Evolutionary conservation across 2,888 invertebrate species (phyloP), one percentile per base, ranked within the genome.

Genomic region (Drosophila siamana): DNA sequence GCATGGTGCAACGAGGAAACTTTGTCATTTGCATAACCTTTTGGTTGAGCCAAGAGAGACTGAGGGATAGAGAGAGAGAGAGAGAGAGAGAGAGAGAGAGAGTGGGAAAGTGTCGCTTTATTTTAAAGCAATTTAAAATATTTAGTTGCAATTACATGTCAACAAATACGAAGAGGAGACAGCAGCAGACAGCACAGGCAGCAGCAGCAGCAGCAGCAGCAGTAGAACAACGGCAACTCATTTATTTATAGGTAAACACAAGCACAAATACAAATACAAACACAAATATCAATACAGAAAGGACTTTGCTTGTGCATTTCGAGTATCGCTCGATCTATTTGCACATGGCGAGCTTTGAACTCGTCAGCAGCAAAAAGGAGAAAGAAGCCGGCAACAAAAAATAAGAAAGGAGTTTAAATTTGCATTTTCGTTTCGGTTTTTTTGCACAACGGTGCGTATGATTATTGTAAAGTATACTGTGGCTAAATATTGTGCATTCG

Each of bases 111-210:
- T 11, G 62, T 51, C 63, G 77, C 84, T 89, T 89, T 84, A 89
- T 86, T 89, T 89, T 88, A 86, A 86, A 88, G 85, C 85, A 84
- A 88, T 88, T 81, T 87, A 83, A 87, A 89, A 87, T 87, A 89
- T 89, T 87, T 87, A 87, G 84, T 88, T 84, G 80, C 89, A 89
- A 86, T 87, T 89, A 86, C 79, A 86, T 89, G 80, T 89, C 84
- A 88, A 89, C 86, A 83, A 80, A 83, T 64, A 89, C 59, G 64
- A 67, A 64, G 69, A 44, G 67, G 30, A 50, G 60, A 55, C 47
- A 43, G 43, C 62, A 46, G 43, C 63, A 64, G 46, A 55, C 52
- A 61, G 62, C 51, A 19, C 19, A 19, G 3, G 19, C 19, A 19
- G 19, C 19, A 19, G 19, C 19, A 19, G 19, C 19, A 19, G 19